Evolutionary conservation across 2,888 invertebrate genomes (phyloP).

Genomic region (Drosophila borealis): DNA sequence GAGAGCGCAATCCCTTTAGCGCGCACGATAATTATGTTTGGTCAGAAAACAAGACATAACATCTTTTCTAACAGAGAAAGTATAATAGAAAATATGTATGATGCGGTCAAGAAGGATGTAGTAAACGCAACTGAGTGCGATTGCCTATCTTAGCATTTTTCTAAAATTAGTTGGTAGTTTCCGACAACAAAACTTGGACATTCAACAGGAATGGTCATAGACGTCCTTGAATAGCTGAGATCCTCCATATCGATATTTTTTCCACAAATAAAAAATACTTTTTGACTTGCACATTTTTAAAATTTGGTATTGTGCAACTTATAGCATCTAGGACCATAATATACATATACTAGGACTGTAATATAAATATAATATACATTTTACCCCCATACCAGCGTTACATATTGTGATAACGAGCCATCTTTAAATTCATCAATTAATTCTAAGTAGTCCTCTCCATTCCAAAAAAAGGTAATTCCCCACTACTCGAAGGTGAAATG

Average conservation of each 20-base stretch:
- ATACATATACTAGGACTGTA: too few relatives aligned
- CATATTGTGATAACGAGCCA: slow-evolving; percentile 59
- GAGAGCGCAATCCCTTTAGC: not conserved
- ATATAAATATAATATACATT: slow-evolving; percentile 51
- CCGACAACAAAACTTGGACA: slow-evolving; percentile 11
- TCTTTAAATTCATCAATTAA: slow-evolving; percentile 23
- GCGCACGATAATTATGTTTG: not conserved
- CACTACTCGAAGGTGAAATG: slow-evolving; percentile 48
- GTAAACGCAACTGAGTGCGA: slow-evolving; percentile 19
- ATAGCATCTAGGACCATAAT: too few relatives aligned
- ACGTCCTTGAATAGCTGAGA: slow-evolving; percentile 14
- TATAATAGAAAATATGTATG: slow-evolving; percentile 1
- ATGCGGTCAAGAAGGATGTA: slow-evolving; percentile 3
- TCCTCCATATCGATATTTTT: slow-evolving; percentile 35
- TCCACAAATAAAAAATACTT: slow-evolving; percentile 45
- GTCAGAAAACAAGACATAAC: slow-evolving; percentile 11
- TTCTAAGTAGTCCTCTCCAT: slow-evolving; percentile 12
- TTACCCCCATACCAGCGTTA: slow-evolving; percentile 37
- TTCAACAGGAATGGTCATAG: not conserved
- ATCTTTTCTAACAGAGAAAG: slow-evolving; percentile 4
- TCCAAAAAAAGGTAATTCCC: slow-evolving; percentile 23
- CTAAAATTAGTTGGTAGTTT: slow-evolving; percentile 3
- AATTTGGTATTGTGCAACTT: too few relatives aligned
- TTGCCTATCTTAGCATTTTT: slow-evolving; percentile 6
- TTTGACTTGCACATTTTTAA: slow-evolving; percentile 20